A percentile compares a stretch with the other conserved stretches of the same genome.
phyloP scores from a whole-genome alignment of 2,888 invertebrate genomes.

The Macrophya annulata region DNA sequence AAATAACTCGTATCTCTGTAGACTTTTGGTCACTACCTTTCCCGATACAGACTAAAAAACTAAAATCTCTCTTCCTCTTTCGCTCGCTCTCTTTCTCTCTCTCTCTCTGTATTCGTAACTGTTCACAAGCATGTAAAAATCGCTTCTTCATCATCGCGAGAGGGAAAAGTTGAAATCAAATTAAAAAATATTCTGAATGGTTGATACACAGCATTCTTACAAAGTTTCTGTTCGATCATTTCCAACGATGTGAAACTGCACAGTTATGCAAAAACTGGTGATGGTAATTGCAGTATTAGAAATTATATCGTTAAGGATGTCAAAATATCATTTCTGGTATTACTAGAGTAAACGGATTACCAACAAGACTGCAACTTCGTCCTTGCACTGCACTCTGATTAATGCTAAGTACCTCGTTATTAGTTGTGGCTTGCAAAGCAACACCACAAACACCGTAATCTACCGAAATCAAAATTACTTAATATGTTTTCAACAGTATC shows the following conservation, averaged over 20 bases:
- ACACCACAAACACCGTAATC: background rate
- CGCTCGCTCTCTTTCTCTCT: no score
- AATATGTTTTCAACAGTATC: background rate
- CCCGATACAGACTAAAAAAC: background rate
- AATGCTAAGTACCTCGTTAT: background rate
- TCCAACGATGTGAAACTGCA: background rate
- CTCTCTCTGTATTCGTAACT: conserved; percentile 12
- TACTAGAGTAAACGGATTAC: background rate
- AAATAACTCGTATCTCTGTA: conserved; percentile 46
- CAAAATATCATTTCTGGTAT: background rate
- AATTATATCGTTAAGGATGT: background rate
- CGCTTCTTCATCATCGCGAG: background rate
- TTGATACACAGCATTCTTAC: no score
- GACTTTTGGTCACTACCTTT: conserved; percentile 32
- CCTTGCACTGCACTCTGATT: background rate
- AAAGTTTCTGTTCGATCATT: background rate
- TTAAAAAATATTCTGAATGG: no score
- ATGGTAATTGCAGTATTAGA: background rate
- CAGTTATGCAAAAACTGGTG: background rate
- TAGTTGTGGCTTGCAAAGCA: background rate
- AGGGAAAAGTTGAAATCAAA: background rate
- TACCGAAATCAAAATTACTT: background rate
- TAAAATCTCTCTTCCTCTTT: background rate
- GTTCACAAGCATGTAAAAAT: background rate
- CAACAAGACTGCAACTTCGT: background rate